These are phyloP conservation scores for Scalopus aquaticus DNA, from an alignment of 2,113 vertebrate genomes.

Conservation along the genomic window DNA sequence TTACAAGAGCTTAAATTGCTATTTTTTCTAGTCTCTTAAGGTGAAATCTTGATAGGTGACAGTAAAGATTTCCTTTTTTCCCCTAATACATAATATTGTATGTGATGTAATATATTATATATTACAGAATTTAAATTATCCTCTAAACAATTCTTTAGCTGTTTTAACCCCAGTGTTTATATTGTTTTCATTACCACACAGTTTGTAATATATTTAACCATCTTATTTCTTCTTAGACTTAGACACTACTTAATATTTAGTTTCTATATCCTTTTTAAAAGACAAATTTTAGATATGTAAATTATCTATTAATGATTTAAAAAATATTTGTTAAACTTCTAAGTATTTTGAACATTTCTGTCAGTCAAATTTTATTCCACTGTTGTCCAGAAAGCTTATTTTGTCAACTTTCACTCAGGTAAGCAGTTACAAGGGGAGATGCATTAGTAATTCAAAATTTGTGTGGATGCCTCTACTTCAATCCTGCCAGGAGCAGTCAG, in stretches of 20 bases:
- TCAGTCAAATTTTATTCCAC: not conserved
- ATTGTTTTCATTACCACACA: not conserved
- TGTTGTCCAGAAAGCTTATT: not conserved
- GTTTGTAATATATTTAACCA: not conserved
- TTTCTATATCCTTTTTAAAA: not conserved
- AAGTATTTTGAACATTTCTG: not conserved
- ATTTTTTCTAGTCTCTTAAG: not conserved
- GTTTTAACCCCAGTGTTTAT: not conserved
- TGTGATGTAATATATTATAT: not conserved
- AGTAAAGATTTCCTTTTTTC: not conserved
- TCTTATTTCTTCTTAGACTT: not conserved
- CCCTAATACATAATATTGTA: too few species aligned
- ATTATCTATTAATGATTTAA: not conserved
- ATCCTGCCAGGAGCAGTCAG: not conserved
- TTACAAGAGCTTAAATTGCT: not conserved
- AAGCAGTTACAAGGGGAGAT: not conserved
- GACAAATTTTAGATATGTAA: not conserved
- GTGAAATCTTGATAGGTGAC: not conserved
- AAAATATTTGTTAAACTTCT: not conserved
- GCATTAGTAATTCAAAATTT: not conserved
- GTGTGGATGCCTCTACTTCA: not conserved
- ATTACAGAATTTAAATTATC: not conserved
- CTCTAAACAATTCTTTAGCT: not conserved
- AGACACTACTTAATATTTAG: not conserved
- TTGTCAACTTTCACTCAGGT: not conserved